Evolutionary conservation across 2,888 invertebrate species (phyloP), one percentile per base, ranked within the genome.

Genomic region (Cataglyphis cursor): DNA sequence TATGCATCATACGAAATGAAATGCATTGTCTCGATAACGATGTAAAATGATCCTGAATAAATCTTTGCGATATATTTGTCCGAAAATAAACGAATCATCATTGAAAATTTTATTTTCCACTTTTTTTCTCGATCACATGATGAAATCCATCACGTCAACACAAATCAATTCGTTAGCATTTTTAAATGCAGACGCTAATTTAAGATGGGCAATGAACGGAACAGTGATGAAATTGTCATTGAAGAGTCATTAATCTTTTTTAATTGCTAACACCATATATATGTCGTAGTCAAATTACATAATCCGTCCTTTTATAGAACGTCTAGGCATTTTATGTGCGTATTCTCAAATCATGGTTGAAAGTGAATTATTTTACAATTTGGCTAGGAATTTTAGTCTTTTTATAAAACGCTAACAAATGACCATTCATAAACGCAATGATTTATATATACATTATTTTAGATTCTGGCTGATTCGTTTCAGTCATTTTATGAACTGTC

Each of bases 11-110:
- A 24, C 65, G 21, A 75, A 64, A 62, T 9, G 18, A 75, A 75
- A 74, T 31, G 74, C 64, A 62, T 48, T 64, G 74, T 75, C 35
- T 31, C 35, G 28, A 48, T 64, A 44, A 44, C 31, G 44, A 48
- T 48, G 64, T 28, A 64, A 64, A 48, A 75, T 21, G 48, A 64
- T 18, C 18, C 65, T 48, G 24, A 44, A 21, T 75, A 64, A 35
- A 24, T 41, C 28, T 48, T 48, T 74, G 35, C 44, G 35, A 31
- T 62, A 64, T 44, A 44, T 64, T 24, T 28, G 51, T 44, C 18
- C 44, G 44, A 21, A 35, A 44, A 28, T 21, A 44, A 74, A 62
- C 21, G 44, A 61, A 74, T 31, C 31, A 44, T 15, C 24, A 12
- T 44, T n/a, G 74, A 62, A 61, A 41, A 62, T 44, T 41, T 9